Evolutionary conservation across 2,113 vertebrate species (phyloP).

Genomic region (Tringa solitaria): DNA sequence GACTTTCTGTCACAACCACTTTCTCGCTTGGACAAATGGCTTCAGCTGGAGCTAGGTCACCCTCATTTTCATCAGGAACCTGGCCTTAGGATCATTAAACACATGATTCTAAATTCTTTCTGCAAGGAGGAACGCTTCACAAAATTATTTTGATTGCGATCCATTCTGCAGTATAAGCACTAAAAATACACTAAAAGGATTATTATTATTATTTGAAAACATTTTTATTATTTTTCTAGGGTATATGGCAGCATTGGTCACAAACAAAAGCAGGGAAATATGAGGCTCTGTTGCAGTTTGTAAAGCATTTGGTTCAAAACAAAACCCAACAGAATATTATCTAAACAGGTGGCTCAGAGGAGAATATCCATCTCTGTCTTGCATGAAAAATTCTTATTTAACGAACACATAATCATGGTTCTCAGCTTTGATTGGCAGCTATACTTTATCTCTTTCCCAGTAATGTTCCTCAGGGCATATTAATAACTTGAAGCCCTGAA

Average conservation of each 20-base stretch:
- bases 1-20: not conserved
- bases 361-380: not conserved
- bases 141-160: not conserved
- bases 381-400: conserved; percentile 9
- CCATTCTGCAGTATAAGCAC: not conserved
- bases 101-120: not conserved
- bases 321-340: not conserved
- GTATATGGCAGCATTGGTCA: not conserved
- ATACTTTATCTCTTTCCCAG: not conserved
- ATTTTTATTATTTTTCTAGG: not conserved
- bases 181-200: not conserved
- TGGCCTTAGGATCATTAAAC: not conserved
- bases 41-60: not conserved
- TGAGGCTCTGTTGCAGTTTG: not conserved
- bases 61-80: not conserved
- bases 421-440: not conserved
- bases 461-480: not conserved
- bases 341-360: not conserved
- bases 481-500: not conserved
- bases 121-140: not conserved
- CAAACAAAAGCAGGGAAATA: not conserved
- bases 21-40: not conserved
- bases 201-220: not conserved
- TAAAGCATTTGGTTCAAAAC: not conserved
- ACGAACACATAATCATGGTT: not conserved